These are phyloP conservation scores for Eustalomyia histrio DNA, from an alignment of 2,888 invertebrate species.

Conservation along the genomic window DNA sequence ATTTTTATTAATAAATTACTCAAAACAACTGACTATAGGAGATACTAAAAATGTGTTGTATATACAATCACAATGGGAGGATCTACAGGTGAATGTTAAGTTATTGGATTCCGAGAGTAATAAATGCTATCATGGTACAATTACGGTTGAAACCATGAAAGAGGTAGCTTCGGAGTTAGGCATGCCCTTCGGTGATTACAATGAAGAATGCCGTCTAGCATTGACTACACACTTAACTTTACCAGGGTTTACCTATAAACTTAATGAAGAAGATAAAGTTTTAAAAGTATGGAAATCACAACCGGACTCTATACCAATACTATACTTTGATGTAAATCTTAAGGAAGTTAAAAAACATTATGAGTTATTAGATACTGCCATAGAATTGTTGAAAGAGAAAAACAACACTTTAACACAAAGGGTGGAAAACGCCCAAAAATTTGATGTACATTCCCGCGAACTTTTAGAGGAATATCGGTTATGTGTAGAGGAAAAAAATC, in stretches of 20 bases:
- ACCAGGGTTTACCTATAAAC: conserved; percentile 53
- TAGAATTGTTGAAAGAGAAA: conserved; percentile 49
- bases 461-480: conserved; percentile 53
- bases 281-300: conserved; percentile 54
- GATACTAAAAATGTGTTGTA: conserved; percentile 50
- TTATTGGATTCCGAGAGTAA: conserved; percentile 48
- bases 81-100: conserved; percentile 36
- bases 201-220: conserved; percentile 47
- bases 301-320: conserved; percentile 42
- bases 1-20: conserved; percentile 53
- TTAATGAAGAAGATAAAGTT: conserved; percentile 39
- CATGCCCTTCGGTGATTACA: conserved; percentile 50
- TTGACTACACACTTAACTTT: conserved; percentile 47
- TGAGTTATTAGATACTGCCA: conserved; percentile 53
- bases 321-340: conserved; percentile 49
- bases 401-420: conserved; percentile 43
- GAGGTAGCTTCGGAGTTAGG: conserved; percentile 49
- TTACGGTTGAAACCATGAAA: conserved; percentile 21
- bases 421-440: conserved; percentile 56
- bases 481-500: conserved; percentile 60
- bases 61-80: conserved; percentile 52
- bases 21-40: conserved; percentile 19
- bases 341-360: conserved; percentile 32
- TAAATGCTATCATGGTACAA: conserved; percentile 44
- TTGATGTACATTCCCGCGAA: conserved; percentile 48